These are phyloP conservation scores for Nicator chloris DNA, from an alignment of 2,113 vertebrate genomes.

Conservation along the genomic window DNA sequence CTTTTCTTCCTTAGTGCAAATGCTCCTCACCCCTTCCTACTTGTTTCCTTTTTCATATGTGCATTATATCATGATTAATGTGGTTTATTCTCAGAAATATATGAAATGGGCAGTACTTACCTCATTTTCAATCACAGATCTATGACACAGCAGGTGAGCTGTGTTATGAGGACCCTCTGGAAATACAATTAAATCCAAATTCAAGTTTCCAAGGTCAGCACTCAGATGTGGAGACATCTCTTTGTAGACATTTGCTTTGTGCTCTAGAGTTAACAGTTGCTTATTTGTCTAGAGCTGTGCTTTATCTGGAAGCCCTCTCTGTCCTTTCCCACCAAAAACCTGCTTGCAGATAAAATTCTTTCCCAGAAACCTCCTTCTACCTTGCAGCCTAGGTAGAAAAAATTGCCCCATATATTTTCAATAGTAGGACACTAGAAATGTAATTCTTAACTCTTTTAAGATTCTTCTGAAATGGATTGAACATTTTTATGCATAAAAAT, in stretches of 20 bases:
- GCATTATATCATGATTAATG: not conserved
- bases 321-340: not conserved
- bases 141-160: not conserved
- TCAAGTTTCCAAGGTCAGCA: not conserved
- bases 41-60: not conserved
- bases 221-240: not conserved
- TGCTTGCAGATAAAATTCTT: not conserved
- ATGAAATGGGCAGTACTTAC: not conserved
- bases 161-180: not conserved
- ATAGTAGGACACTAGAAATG: not conserved
- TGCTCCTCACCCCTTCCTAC: not conserved
- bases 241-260: not conserved
- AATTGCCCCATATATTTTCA: not conserved
- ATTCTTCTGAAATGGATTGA: not conserved
- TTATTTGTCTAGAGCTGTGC: not conserved
- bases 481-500: not conserved
- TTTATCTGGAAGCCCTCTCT: not conserved
- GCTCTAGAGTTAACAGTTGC: fast-evolving
- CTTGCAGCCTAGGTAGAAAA: not conserved
- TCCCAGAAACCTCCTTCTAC: not conserved
- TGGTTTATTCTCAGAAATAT: not conserved
- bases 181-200: not conserved
- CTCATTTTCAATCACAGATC: not conserved
- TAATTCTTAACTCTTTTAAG: not conserved
- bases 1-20: not conserved